Evolutionary conservation across 2,888 invertebrate genomes (phyloP).

Genomic region (Caenorhabditis drosophilae): DNA sequence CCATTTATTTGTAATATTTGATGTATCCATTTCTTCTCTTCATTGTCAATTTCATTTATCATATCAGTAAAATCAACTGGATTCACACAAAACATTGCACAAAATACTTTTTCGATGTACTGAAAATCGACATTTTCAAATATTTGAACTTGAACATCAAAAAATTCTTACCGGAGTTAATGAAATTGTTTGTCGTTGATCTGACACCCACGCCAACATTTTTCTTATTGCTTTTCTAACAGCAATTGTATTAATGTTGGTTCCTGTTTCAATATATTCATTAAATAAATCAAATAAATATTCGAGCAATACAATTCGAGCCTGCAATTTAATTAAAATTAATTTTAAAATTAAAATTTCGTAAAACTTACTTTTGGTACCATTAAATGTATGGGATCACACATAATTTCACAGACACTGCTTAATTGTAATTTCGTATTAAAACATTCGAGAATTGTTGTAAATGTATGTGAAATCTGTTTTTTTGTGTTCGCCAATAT

Average conservation of each 20-base stretch:
- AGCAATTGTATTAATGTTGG: constrained; percentile 12
- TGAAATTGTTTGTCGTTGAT: constrained; percentile 12
- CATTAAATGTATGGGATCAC: constrained; percentile 31
- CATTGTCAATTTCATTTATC: constrained; percentile 15
- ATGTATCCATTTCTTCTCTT: constrained; percentile 20
- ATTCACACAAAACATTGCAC: constrained; percentile 29
- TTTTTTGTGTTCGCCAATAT: constrained; percentile 20
- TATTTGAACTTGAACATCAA: not conserved
- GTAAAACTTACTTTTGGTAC: constrained; percentile 14
- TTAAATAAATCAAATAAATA: constrained; percentile 25
- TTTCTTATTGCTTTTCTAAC: constrained; percentile 17
- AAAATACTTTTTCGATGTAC: constrained; percentile 23
- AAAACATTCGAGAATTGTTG: constrained; percentile 26
- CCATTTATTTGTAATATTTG: constrained; percentile 28
- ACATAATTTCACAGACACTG: constrained; percentile 33
- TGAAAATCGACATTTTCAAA: not conserved
- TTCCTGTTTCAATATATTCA: constrained; percentile 21
- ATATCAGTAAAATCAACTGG: constrained; percentile 18
- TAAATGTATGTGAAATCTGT: constrained; percentile 16
- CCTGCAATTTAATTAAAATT: not conserved
- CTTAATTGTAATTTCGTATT: constrained; percentile 23
- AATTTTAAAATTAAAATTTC: not conserved
- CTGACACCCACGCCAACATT: constrained; percentile 21
- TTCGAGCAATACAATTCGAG: constrained; percentile 20
- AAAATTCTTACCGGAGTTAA: constrained; percentile 12